Evolutionary conservation across 2,888 invertebrate species (phyloP).

Genomic region (Phoronis australis): DNA sequence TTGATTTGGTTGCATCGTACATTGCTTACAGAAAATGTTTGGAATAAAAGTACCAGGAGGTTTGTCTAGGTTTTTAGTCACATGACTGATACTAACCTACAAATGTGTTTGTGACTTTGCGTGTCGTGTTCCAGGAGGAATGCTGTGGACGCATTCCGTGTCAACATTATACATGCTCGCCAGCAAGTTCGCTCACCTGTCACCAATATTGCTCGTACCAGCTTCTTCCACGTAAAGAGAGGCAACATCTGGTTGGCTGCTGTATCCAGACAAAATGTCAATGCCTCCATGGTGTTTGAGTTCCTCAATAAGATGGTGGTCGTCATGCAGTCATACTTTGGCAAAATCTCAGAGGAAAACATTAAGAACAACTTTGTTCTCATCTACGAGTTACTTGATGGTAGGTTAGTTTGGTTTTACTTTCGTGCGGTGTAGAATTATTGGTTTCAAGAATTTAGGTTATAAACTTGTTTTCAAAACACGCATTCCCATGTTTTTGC

Average conservation of each 20-base stretch:
- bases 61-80: too few relatives aligned
- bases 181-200: conserved; percentile 95
- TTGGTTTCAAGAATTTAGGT: too few relatives aligned
- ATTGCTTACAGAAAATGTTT: too few relatives aligned
- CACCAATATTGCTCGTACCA: conserved; percentile 97
- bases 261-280: conserved; percentile 99
- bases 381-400: conserved; percentile 97
- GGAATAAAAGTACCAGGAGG: too few relatives aligned
- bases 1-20: too few relatives aligned
- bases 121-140: conserved; percentile 72
- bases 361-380: conserved; percentile 99
- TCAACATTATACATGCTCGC: conserved; percentile 98
- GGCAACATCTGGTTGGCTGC: conserved; percentile 99
- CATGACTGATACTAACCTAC: too few relatives aligned
- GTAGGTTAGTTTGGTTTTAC: too few relatives aligned
- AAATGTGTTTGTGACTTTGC: too few relatives aligned
- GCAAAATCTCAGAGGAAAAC: conserved; percentile 98
- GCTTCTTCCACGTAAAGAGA: conserved; percentile 97
- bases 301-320: conserved; percentile 86
- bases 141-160: conserved; percentile 98
- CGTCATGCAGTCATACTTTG: conserved; percentile 99
- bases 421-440: too few relatives aligned
- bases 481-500: too few relatives aligned
- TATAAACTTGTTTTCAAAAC: too few relatives aligned
- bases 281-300: conserved; percentile 99